phyloP scores from a whole-genome alignment of 2,113 vertebrate species.

The Ceyx melanurus region DNA sequence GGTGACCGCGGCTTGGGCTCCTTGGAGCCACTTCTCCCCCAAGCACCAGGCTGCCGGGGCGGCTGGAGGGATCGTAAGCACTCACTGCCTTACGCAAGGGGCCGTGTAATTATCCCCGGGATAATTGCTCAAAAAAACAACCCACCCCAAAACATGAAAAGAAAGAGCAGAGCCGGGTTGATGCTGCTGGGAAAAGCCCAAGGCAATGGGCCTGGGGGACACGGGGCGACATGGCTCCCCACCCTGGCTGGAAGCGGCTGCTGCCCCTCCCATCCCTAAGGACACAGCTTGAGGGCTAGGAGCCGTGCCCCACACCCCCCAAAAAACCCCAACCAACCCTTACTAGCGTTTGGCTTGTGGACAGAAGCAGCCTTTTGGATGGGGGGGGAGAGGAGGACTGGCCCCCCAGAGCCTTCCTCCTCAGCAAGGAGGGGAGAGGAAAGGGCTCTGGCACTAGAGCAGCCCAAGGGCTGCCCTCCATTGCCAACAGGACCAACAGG shows the following conservation, averaged over 20 bases:
- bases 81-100: not conserved
- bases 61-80: not conserved
- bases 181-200: not conserved
- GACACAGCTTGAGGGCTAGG: fast-evolving
- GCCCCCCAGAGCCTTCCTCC: not conserved
- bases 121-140: not conserved
- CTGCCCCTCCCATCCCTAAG: not conserved
- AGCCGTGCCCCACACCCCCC: not conserved
- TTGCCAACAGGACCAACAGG: not conserved
- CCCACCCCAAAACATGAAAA: no score
- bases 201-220: not conserved
- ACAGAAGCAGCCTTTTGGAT: not conserved
- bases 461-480: not conserved
- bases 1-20: not conserved
- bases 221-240: not conserved
- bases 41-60: not conserved
- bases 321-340: no score
- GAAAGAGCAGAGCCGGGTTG: not conserved
- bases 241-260: not conserved
- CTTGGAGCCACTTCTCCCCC: not conserved
- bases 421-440: not conserved
- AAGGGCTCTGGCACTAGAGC: not conserved
- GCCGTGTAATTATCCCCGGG: not conserved
- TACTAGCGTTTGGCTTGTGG: fast-evolving
- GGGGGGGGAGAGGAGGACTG: not conserved